phyloP scores from a whole-genome alignment of 2,888 invertebrate genomes.

The Allolobophora icterica region DNA sequence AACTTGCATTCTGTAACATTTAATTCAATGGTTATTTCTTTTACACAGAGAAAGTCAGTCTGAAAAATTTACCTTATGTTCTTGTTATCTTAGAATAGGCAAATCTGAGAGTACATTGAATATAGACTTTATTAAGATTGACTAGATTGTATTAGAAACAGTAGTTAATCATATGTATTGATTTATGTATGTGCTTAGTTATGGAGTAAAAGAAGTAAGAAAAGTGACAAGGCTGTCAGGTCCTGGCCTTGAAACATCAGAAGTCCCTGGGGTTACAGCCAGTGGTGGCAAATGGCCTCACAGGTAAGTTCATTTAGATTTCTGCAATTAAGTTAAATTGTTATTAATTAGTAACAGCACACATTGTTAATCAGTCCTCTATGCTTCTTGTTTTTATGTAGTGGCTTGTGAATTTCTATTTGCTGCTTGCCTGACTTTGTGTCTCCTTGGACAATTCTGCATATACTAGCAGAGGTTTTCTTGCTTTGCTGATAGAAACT shows the following conservation, averaged over 20 bases:
- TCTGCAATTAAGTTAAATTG: conserved; percentile 28
- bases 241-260: conserved; percentile 58
- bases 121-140: no score
- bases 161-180: neutral
- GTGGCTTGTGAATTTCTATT: no score
- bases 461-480: no score
- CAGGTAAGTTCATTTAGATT: conserved; percentile 53
- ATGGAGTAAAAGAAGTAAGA: conserved; percentile 62
- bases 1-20: no score
- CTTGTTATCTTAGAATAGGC: neutral
- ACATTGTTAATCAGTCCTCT: no score
- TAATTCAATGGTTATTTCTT: no score
- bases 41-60: neutral
- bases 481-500: no score
- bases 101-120: neutral
- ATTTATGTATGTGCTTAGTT: conserved; percentile 50
- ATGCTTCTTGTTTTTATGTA: no score
- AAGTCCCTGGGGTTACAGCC: conserved; percentile 62
- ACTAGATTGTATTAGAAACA: neutral
- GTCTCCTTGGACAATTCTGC: no score
- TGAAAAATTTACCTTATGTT: neutral
- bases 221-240: conserved; percentile 60
- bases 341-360: neutral
- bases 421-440: no score
- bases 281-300: conserved; percentile 65